Evolutionary conservation across 37 sponge, comb jelly and placozoan species (phyloP), one percentile per base, ranked within the genome.

Genomic region (Petrosia ficiformis): DNA sequence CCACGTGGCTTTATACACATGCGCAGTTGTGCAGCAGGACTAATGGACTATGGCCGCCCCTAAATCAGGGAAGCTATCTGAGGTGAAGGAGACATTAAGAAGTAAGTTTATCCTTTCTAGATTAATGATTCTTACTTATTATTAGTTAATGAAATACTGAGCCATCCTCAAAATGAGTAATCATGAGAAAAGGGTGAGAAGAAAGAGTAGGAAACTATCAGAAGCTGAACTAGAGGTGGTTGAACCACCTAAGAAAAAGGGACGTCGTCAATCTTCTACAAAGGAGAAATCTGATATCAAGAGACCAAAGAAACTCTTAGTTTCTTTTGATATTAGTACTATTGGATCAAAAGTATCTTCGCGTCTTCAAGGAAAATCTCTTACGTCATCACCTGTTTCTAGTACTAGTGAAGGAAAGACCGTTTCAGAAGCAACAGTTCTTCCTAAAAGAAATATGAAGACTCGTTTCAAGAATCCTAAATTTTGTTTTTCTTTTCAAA

Each of bases 41-140:
- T 28, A 14, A 67, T 22, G 31, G 79, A 14, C 38, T 29, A n/a
- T n/a, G n/a, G n/a, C 82, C 26, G 34, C 65, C 38, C 24, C 70
- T 26, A 66, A 83, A 42, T 6, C 71, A 26, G 63, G 80, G 72
- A 54, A 59, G 39, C 33, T 89, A 0, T 58, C 80, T 16, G 90
- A 89, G 71, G 90, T 70, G 19, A 74, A 84, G 52, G 90, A 89
- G 22, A 77, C 90, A 26, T 56, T 89, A 72, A 84, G 84, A 79
- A 71, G 90, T 89, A 25, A 82, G 80, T 43, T 0, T 19, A 25
- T 38, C 1, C 25, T n/a, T 26, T n/a, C 5, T 61, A 61, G 28
- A 26, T 24, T 61, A n/a, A 5, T 6, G 5, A 26, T 22, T 26
- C 5, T 8, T n/a, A 61, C 63, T 61, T 5, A 16, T 19, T 19